These are phyloP conservation scores for Xiphophorus birchmanni DNA, from an alignment of 2,797 vertebrate species.

Conservation along the genomic window DNA sequence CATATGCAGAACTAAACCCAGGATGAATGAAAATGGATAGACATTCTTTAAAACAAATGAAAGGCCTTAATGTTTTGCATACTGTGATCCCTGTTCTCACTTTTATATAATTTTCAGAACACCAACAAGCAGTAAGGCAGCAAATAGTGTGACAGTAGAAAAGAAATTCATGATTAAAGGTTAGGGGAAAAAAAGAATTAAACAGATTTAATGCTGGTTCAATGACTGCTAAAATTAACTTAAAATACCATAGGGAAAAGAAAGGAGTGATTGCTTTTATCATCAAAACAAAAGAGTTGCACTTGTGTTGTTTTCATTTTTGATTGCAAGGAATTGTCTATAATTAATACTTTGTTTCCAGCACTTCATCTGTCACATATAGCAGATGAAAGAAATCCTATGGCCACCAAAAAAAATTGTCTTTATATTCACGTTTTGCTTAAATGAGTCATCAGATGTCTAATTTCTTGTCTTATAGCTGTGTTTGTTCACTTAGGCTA, in stretches of 20 bases:
- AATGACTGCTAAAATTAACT: slow-evolving; percentile 32
- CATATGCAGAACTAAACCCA: not conserved
- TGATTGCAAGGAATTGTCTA: slow-evolving; percentile 47
- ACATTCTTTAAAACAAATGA: not conserved
- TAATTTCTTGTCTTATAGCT: slow-evolving; percentile 57
- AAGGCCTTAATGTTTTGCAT: not conserved
- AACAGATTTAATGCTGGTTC: slow-evolving; percentile 7
- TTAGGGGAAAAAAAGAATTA: not conserved
- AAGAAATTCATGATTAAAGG: slow-evolving; percentile 4
- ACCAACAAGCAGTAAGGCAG: not conserved
- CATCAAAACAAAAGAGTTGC: slow-evolving; percentile 26
- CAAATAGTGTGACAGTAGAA: not conserved
- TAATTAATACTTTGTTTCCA: slow-evolving; percentile 41
- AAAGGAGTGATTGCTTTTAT: slow-evolving; percentile 21
- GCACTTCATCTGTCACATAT: slow-evolving; percentile 45
- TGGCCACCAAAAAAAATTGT: slow-evolving; percentile 29
- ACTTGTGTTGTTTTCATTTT: slow-evolving; percentile 13
- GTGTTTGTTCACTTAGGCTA: slow-evolving; percentile 54
- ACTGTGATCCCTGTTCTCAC: not conserved
- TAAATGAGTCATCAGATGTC: slow-evolving; percentile 27
- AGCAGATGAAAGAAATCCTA: slow-evolving; percentile 33
- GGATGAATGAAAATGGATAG: not conserved
- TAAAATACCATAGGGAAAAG: slow-evolving; percentile 2
- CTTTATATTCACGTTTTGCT: slow-evolving; percentile 32
- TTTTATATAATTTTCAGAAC: not conserved